phyloP scores from a whole-genome alignment of 2,113 vertebrate species.

The Nanorana parkeri region DNA sequence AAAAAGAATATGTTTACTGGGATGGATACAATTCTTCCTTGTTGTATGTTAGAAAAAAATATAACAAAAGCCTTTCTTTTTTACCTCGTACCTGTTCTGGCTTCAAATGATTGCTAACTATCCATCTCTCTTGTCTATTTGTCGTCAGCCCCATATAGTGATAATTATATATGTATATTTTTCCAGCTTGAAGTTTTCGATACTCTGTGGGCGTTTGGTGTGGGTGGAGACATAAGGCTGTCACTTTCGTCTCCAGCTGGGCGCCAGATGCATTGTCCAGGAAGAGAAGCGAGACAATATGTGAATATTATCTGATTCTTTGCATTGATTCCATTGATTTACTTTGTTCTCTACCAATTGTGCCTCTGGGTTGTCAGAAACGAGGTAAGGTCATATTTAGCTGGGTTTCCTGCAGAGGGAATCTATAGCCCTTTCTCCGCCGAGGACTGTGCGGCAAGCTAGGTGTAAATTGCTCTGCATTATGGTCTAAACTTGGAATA shows the following conservation, averaged over 20 bases:
- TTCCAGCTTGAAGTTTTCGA: conserved; percentile 31
- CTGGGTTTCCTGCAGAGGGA: neutral
- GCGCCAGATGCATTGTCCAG: conserved; percentile 63
- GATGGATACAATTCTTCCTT: neutral
- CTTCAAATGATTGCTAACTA: neutral
- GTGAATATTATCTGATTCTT: conserved; percentile 46
- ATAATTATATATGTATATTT: conserved; percentile 54
- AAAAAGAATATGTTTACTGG: neutral
- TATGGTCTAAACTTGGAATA: neutral
- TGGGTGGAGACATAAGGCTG: conserved; percentile 59
- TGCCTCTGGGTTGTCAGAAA: neutral
- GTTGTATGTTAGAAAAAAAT: neutral
- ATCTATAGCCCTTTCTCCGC: neutral
- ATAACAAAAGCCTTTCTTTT: conserved; percentile 7
- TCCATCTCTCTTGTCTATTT: conserved; percentile 35
- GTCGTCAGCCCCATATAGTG: conserved; percentile 23
- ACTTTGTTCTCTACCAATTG: conserved; percentile 2
- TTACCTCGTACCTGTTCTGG: neutral
- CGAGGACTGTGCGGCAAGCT: neutral
- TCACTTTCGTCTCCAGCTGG: conserved; percentile 59
- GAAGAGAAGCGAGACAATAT: conserved; percentile 21
- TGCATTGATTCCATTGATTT: conserved; percentile 57
- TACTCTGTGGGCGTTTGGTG: conserved; percentile 44
- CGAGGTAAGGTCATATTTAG: neutral
- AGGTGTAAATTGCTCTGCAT: neutral